Evolutionary conservation across 2,797 vertebrate species (phyloP).

Genomic region (Synanceia verrucosa): DNA sequence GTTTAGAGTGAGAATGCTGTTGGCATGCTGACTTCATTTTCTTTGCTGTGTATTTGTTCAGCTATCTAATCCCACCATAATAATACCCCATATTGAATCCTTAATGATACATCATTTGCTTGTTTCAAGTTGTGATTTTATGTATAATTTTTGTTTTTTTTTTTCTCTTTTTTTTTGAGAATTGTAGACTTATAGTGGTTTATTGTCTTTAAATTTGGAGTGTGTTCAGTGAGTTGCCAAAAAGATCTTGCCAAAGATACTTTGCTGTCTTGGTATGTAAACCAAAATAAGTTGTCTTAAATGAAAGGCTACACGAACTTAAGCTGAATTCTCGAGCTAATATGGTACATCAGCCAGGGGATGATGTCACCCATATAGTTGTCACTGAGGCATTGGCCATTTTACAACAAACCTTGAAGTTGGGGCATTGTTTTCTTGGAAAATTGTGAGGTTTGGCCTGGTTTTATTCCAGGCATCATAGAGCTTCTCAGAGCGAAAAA

Average conservation of each 20-base stretch:
- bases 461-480: background rate
- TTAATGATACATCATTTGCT: background rate
- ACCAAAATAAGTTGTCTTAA: background rate
- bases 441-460: constrained; percentile 5
- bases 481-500: background rate
- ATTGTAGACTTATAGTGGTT: background rate
- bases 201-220: too few relatives aligned
- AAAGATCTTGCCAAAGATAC: background rate
- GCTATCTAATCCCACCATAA: constrained; percentile 3
- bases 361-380: constrained; percentile 10
- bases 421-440: background rate
- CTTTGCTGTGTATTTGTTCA: constrained; percentile 18
- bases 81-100: background rate
- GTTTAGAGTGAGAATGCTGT: constrained; percentile 63
- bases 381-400: constrained; percentile 3
- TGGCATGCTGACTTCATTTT: constrained; percentile 58
- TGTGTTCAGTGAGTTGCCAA: background rate
- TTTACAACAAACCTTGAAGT: constrained; percentile 23
- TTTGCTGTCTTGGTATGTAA: background rate
- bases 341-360: constrained; percentile 8
- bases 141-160: background rate
- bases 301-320: background rate
- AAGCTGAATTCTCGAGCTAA: constrained; percentile 7
- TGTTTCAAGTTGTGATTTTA: background rate
- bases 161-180: background rate